Percentiles rank a stretch among this genome's conserved stretches.
phyloP scores from a whole-genome alignment of 2,888 invertebrate species.

The Dynastes grantii region DNA sequence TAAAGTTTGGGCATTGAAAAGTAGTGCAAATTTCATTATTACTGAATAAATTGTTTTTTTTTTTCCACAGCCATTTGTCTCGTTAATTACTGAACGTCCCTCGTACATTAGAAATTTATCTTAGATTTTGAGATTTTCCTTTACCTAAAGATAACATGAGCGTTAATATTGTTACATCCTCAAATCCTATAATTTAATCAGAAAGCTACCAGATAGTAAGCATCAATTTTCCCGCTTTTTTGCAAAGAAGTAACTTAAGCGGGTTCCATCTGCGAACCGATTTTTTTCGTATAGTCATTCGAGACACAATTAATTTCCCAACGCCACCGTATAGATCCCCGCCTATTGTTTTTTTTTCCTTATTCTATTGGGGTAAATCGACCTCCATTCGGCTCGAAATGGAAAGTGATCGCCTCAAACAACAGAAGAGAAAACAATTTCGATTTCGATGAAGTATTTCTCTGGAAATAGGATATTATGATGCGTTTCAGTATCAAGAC shows the following conservation, averaged over 20 bases:
- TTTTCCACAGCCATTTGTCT: too few relatives aligned
- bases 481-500: not conserved
- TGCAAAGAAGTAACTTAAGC: not conserved
- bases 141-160: not conserved
- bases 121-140: not conserved
- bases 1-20: too few relatives aligned
- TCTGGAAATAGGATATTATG: not conserved
- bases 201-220: not conserved
- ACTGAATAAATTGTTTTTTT: too few relatives aligned
- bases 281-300: conserved; percentile 16
- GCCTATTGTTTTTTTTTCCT: conserved; percentile 3
- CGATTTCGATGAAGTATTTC: conserved; percentile 5
- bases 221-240: not conserved
- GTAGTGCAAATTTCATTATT: too few relatives aligned
- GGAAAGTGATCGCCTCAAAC: conserved; percentile 15
- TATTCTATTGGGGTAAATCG: not conserved
- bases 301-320: conserved; percentile 23
- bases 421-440: not conserved
- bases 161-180: not conserved
- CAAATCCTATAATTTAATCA: not conserved
- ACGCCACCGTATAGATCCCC: conserved; percentile 23
- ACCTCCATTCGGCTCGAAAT: not conserved
- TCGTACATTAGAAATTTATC: too few relatives aligned
- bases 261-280: not conserved
- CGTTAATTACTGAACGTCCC: too few relatives aligned